Percentiles rank a stretch among this genome's conserved stretches.
phyloP scores from a whole-genome alignment of 2,888 invertebrate species.

The Cryptops parisi region DNA sequence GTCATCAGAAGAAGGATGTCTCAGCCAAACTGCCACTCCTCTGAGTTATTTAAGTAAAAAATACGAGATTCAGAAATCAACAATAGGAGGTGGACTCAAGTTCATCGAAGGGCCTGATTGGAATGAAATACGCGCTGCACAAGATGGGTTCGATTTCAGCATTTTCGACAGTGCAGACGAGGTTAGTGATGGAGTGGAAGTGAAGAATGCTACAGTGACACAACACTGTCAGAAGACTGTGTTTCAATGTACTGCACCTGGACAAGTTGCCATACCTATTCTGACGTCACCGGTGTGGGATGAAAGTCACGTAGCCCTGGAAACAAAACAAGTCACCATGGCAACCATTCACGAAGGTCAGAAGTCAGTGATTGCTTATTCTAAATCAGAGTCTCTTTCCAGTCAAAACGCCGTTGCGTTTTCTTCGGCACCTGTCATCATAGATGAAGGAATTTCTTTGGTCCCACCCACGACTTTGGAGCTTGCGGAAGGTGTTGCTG shows the following conservation, averaged over 20 bases:
- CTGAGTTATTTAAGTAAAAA: no score
- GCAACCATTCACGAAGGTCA: no score
- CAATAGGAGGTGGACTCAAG: neutral
- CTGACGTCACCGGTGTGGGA: neutral
- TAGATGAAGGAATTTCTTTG: slow-evolving; percentile 1
- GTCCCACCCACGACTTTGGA: neutral
- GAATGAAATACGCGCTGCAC: slow-evolving; percentile 2
- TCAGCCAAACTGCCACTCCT: no score
- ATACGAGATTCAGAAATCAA: neutral
- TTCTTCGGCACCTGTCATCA: neutral
- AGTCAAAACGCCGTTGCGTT: neutral
- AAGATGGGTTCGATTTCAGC: slow-evolving; percentile 2
- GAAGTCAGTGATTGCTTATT: no score
- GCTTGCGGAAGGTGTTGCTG: neutral
- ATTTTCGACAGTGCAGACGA: neutral
- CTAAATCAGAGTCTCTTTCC: neutral
- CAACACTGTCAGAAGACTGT: neutral
- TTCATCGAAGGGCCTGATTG: slow-evolving; percentile 1
- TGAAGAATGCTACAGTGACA: neutral
- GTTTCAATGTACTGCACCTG: neutral
- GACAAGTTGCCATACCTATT: slow-evolving; percentile 9
- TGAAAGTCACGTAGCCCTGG: neutral
- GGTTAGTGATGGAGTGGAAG: neutral
- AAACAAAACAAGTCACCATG: neutral
- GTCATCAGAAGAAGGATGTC: neutral